Percentiles rank a stretch among this genome's conserved stretches.
Conservation (phyloP, 2,888 invertebrate genomes). For the Aphrophora alni region DNA sequence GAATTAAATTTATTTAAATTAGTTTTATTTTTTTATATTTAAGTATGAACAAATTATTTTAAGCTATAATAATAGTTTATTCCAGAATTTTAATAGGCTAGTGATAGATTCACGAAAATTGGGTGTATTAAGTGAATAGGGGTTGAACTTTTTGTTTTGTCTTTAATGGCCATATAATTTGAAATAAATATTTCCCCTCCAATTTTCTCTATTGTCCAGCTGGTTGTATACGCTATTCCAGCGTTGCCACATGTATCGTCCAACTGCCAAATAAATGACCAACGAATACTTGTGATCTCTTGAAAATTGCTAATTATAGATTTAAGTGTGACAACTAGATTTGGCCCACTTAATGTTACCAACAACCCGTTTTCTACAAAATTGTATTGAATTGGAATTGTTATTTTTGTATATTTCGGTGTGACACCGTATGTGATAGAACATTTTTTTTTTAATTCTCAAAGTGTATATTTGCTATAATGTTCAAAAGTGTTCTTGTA, state of each 20-base stretch:
- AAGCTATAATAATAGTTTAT: too few species aligned
- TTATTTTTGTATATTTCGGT: slow-evolving; percentile 34
- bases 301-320: slow-evolving; percentile 11
- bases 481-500: slow-evolving; percentile 17
- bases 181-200: neutral
- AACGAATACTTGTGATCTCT: slow-evolving; percentile 34
- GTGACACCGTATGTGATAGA: slow-evolving; percentile 28
- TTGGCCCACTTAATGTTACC: slow-evolving; percentile 29
- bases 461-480: slow-evolving; percentile 29
- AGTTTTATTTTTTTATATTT: too few species aligned
- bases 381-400: slow-evolving; percentile 10
- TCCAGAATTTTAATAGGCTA: too few species aligned
- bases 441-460: slow-evolving; percentile 2
- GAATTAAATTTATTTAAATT: too few species aligned
- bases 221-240: neutral
- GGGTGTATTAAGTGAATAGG: slow-evolving; percentile 9
- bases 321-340: slow-evolving; percentile 17
- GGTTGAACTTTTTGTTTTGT: slow-evolving; percentile 6
- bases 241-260: neutral
- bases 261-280: slow-evolving; percentile 14
- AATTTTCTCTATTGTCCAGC: slow-evolving; percentile 6
- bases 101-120: neutral
- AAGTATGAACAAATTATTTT: too few species aligned
- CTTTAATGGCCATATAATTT: neutral
- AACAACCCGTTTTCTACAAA: slow-evolving; percentile 31